Percentiles rank a stretch among this genome's conserved stretches.
Conservation (phyloP, 2,888 invertebrate species). For the Agrochola lota region DNA sequence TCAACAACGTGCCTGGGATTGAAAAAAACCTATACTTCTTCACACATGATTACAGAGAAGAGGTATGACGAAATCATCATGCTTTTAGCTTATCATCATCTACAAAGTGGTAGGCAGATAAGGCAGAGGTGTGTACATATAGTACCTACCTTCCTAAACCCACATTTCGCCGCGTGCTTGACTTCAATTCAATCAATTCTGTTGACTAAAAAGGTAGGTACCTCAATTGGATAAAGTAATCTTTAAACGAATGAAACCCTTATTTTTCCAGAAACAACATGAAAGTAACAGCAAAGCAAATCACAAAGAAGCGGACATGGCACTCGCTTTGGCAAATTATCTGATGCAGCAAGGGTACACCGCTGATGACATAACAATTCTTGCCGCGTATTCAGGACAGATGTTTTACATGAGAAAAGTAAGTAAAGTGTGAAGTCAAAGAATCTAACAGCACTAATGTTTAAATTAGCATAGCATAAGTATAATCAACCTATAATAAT, state of each 20-base stretch:
- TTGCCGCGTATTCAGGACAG: slow-evolving; percentile 94
- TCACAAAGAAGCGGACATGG: slow-evolving; percentile 91
- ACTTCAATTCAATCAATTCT: no score
- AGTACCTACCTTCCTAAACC: no score
- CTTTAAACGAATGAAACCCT: not conserved
- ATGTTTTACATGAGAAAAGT: slow-evolving; percentile 91
- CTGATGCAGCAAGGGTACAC: slow-evolving; percentile 92
- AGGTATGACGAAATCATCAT: slow-evolving; percentile 73
- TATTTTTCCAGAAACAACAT: slow-evolving; percentile 75
- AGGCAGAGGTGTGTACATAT: not conserved
- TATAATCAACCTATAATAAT: not conserved
- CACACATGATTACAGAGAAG: slow-evolving; percentile 91
- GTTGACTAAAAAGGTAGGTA: no score
- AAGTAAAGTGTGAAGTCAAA: slow-evolving; percentile 37
- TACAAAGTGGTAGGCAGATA: not conserved
- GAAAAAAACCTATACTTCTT: slow-evolving; percentile 93
- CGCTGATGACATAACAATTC: slow-evolving; percentile 92
- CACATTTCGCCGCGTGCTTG: no score
- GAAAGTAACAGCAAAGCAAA: slow-evolving; percentile 89
- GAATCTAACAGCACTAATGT: not conserved
- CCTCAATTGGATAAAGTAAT: not conserved
- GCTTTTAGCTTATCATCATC: not conserved
- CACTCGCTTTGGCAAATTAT: slow-evolving; percentile 91
- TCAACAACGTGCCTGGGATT: slow-evolving; percentile 91
- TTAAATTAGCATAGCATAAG: not conserved